Evolutionary conservation across 2,888 invertebrate species (phyloP), one percentile per base, ranked within the genome.

Genomic region (Scaptomyza polygonia): DNA sequence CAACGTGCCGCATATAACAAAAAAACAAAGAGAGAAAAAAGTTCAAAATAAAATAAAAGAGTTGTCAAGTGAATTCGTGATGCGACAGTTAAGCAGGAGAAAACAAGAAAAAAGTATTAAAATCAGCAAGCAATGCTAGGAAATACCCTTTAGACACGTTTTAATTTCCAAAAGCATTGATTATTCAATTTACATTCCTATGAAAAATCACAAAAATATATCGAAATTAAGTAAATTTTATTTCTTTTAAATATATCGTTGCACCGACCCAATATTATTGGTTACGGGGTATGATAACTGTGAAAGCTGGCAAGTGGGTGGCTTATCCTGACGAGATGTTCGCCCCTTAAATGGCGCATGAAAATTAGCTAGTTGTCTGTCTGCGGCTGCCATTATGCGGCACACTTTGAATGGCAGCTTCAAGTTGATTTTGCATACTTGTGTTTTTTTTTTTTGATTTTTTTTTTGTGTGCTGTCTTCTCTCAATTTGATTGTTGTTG

Each of bases 341-440:
- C 67, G 64, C 67, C 77, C 78, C 85, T 85, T 89, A 83, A 89
- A 90, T 90, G 90, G 82, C 72, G 88, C 89, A 89, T 90, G 88
- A 89, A 90, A 89, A 89, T 90, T 89, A 90, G 77, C 88, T 80
- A 85, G 77, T 80, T 78, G 84, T 77, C 77, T 81, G 88, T 71
- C 79, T 80, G 69, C 67, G 71, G 79, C 69, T 82, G 77, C 81
- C 70, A 83, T 84, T 83, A 83, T 86, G 86, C 83, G 84, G 70
- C 86, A 83, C 78, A 83, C 83, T 82, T 83, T 80, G 80, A 83
- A 81, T 81, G 78, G 53, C 72, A 72, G 62, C 45, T 52, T 44
- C 14, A 43, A 49, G 43, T 67, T 56, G 56, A 70, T 55, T 47
- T 34, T 44, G 30, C 39, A 42, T 52, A 49, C n/a, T 48, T 48